Conservation (phyloP, 1,140 invertebrate species). For the Camponotus vicinus region DNA sequence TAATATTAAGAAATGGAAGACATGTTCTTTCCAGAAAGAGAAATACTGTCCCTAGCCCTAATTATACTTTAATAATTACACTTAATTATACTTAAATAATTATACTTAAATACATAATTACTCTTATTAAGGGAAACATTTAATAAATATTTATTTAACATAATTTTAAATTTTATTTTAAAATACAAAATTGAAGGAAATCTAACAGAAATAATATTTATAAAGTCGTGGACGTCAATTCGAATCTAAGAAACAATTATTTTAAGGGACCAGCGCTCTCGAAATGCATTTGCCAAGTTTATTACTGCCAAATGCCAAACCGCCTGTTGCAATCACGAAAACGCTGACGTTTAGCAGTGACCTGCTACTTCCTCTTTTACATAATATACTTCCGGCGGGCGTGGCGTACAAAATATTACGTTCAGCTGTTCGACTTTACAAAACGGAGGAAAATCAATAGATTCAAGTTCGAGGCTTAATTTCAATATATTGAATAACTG, state of each 20-base stretch:
- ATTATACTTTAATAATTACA: background rate
- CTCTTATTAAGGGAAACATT: background rate
- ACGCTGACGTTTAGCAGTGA: conserved; percentile 54
- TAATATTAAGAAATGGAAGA: background rate
- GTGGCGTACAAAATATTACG: conserved; percentile 42
- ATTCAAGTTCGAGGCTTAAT: conserved; percentile 2
- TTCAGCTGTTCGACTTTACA: conserved; percentile 21
- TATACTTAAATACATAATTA: no score
- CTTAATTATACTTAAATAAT: background rate
- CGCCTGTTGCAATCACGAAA: conserved; percentile 61
- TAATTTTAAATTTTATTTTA: conserved; percentile 25
- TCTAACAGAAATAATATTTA: background rate
- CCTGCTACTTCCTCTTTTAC: conserved; percentile 58
- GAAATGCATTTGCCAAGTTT: conserved; percentile 66
- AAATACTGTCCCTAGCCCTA: no score
- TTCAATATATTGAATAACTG: background rate
- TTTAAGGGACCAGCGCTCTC: conserved; percentile 58
- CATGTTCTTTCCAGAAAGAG: background rate
- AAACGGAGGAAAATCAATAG: conserved; percentile 29
- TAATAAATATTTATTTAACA: background rate
- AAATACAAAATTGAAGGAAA: background rate
- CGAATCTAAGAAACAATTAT: conserved; percentile 67
- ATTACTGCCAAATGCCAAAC: conserved; percentile 64
- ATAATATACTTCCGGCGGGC: conserved; percentile 50
- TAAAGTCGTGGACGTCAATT: conserved; percentile 9